These are phyloP conservation scores for Lordiphosa andalusiaca DNA, from an alignment of 2,888 invertebrate species.

Conservation along the genomic window DNA sequence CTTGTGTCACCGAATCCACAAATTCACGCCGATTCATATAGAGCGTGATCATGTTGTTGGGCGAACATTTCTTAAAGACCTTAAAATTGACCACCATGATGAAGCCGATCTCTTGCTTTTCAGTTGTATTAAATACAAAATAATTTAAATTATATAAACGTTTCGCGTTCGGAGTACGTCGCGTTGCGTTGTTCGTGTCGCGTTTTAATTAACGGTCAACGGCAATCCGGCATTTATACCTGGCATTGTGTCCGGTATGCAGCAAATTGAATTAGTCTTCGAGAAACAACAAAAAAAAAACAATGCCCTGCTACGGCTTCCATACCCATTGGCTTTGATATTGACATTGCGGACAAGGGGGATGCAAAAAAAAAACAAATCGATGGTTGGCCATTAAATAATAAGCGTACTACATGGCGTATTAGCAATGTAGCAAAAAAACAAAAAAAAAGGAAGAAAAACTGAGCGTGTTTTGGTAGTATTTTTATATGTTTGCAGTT, in stretches of 20 bases:
- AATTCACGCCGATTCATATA: conserved; percentile 93
- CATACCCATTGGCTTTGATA: conserved; percentile 51
- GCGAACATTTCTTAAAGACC: conserved; percentile 94
- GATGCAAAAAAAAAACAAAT: conserved; percentile 37
- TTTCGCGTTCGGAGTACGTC: conserved; percentile 44
- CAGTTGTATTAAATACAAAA: conserved; percentile 1
- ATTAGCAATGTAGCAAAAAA: conserved; percentile 49
- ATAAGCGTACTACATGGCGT: conserved; percentile 43
- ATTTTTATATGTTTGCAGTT: conserved; percentile 28
- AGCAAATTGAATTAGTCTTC: conserved; percentile 66
- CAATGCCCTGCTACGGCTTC: conserved; percentile 56
- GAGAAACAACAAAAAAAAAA: conserved; percentile 33
- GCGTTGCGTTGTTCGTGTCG: conserved; percentile 63
- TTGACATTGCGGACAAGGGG: conserved; percentile 55
- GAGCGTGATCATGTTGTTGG: conserved; percentile 92
- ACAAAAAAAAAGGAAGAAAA: conserved; percentile 20
- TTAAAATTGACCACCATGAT: conserved; percentile 93
- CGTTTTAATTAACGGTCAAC: conserved; percentile 60
- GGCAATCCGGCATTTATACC: conserved; percentile 69
- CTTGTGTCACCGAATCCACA: conserved; percentile 91
- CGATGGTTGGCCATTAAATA: conserved; percentile 45
- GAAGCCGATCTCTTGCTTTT: conserved; percentile 2
- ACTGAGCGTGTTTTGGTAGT: conserved; percentile 16
- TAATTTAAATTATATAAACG: conserved; percentile 7
- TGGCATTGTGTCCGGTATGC: conserved; percentile 39